A percentile compares a stretch with the other conserved stretches of the same genome.
These are phyloP conservation scores for Rachycentron canadum DNA, from an alignment of 2,797 vertebrate species.

Conservation along the genomic window DNA sequence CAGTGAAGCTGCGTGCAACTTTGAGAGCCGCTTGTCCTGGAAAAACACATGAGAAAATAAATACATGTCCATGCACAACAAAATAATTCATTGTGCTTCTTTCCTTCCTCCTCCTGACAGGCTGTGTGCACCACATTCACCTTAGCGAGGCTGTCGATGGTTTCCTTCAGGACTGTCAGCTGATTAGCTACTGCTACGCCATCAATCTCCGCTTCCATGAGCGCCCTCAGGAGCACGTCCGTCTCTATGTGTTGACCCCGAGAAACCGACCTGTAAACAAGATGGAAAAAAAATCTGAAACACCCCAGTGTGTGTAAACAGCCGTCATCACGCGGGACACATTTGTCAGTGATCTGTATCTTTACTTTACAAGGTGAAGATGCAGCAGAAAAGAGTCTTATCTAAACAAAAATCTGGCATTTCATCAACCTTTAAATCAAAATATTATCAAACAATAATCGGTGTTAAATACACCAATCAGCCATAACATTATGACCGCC, in stretches of 20 bases:
- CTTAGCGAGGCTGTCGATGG: constrained; percentile 83
- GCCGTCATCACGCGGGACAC: background rate
- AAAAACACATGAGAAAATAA: background rate
- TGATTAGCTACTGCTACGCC: constrained; percentile 91
- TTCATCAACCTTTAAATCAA: too few relatives aligned
- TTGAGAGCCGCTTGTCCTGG: constrained; percentile 89
- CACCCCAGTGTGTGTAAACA: background rate
- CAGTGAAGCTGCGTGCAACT: constrained; percentile 84
- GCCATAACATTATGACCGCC: too few relatives aligned
- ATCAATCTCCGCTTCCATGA: constrained; percentile 92
- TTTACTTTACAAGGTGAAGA: background rate
- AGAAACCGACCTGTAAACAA: constrained; percentile 83
- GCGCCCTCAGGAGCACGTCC: constrained; percentile 87
- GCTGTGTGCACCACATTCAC: constrained; percentile 67
- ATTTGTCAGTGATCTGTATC: background rate
- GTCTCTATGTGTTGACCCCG: constrained; percentile 83
- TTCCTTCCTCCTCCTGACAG: background rate
- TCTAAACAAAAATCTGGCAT: background rate
- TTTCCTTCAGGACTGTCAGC: constrained; percentile 88
- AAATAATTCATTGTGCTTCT: background rate
- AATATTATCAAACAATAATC: too few relatives aligned
- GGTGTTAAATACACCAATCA: too few relatives aligned
- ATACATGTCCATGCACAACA: too few relatives aligned
- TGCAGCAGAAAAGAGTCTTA: background rate
- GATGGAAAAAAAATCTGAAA: background rate